These are phyloP conservation scores for Ramazzottius varieornatus DNA, from an alignment of 2,888 invertebrate genomes.

Conservation along the genomic window DNA sequence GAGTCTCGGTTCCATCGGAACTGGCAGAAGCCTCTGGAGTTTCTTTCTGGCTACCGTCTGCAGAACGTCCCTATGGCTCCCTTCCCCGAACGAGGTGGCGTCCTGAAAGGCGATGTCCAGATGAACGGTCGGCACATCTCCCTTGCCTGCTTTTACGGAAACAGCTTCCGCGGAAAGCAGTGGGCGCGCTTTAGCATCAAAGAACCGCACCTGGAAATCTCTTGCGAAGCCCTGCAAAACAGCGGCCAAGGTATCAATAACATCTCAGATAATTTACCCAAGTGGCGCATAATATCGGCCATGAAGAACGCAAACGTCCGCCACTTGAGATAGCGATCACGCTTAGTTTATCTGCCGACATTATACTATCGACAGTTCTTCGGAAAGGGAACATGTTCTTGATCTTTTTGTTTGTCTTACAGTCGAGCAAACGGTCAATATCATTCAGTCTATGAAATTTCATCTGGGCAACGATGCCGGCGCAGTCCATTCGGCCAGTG, in stretches of 20 bases:
- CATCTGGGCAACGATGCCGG: neutral
- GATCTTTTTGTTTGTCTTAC: no score
- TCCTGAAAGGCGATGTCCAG: constrained; percentile 52
- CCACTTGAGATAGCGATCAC: no score
- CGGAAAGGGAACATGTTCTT: no score
- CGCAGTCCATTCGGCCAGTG: neutral
- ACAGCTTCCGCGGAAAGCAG: constrained; percentile 77
- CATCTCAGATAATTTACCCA: no score
- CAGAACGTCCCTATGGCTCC: constrained; percentile 29
- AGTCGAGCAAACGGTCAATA: neutral
- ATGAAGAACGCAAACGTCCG: no score
- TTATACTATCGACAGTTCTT: no score
- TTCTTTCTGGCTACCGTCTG: constrained; percentile 51
- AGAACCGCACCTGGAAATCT: constrained; percentile 70
- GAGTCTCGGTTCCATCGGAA: constrained; percentile 48
- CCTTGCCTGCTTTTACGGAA: constrained; percentile 83
- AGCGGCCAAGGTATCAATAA: constrained; percentile 19
- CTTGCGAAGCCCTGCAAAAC: constrained; percentile 62
- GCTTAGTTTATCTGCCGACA: no score
- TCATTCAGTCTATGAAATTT: neutral
- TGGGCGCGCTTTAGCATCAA: constrained; percentile 83
- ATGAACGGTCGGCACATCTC: constrained; percentile 48
- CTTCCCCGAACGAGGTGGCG: constrained; percentile 38
- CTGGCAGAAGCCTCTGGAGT: constrained; percentile 65
- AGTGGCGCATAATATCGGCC: no score